These are phyloP conservation scores for Carapus acus DNA, from an alignment of 2,797 vertebrate species.

Conservation along the genomic window DNA sequence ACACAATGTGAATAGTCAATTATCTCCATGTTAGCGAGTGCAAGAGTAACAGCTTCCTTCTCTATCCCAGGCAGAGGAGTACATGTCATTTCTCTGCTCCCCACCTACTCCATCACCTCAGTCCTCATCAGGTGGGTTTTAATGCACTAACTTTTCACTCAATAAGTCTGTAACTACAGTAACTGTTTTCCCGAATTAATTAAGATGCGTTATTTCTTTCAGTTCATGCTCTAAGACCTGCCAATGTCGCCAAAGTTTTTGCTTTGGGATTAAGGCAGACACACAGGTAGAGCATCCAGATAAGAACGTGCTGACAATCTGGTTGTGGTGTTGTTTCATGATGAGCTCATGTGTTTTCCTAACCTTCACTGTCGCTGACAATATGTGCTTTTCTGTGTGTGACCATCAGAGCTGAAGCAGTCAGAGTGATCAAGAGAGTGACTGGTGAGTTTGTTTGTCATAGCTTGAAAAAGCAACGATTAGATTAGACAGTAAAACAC, in stretches of 20 bases:
- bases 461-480: no score
- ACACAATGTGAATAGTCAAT: no score
- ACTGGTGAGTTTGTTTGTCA: constrained; percentile 55
- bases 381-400: constrained; percentile 1
- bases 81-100: constrained; percentile 51
- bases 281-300: constrained; percentile 48
- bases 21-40: no score
- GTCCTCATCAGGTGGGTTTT: constrained; percentile 54
- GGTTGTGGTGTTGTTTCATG: background rate
- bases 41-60: constrained; percentile 11
- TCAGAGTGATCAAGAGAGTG: constrained; percentile 49
- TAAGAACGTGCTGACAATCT: background rate
- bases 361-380: background rate
- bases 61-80: constrained; percentile 41
- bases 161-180: no score
- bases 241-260: constrained; percentile 53
- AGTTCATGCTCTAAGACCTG: constrained; percentile 63
- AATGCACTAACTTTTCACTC: no score
- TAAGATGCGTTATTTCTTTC: constrained; percentile 19
- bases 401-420: constrained; percentile 52
- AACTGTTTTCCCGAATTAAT: no score
- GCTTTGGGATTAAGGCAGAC: constrained; percentile 45
- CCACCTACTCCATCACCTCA: constrained; percentile 23
- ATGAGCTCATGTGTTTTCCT: background rate
- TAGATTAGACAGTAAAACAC: background rate